Evolutionary conservation across 2,888 invertebrate genomes (phyloP).

Genomic region (Dynastes grantii): DNA sequence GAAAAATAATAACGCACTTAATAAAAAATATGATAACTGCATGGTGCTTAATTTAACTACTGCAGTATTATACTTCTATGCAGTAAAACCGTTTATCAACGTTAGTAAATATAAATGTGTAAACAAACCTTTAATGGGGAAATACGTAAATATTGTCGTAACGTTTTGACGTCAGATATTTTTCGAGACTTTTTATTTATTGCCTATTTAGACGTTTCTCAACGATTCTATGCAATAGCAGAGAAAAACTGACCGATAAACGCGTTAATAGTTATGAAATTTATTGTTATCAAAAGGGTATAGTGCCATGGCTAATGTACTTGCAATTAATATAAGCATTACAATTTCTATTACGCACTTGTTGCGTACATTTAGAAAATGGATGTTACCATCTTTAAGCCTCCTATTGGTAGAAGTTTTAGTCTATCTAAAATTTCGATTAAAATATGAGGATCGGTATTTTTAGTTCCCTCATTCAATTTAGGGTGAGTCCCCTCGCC

Average conservation of each 20-base stretch:
- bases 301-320: no score
- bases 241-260: not conserved
- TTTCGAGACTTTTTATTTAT: not conserved
- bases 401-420: not conserved
- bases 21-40: no score
- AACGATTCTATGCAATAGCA: not conserved
- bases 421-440: conserved; percentile 36
- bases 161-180: not conserved
- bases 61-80: no score
- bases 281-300: not conserved
- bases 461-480: conserved; percentile 50
- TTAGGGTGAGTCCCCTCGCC: conserved; percentile 48
- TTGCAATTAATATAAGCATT: no score
- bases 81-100: no score
- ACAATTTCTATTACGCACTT: no score
- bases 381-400: not conserved
- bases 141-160: not conserved
- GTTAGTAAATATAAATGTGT: no score
- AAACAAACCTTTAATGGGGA: no score
- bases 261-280: conserved; percentile 2
- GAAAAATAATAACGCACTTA: no score
- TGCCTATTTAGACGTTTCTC: not conserved
- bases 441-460: conserved; percentile 49
- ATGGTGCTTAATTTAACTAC: no score
- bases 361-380: no score